Conservation (phyloP, 1,140 invertebrate species). For the Antheraea mylitta region DNA sequence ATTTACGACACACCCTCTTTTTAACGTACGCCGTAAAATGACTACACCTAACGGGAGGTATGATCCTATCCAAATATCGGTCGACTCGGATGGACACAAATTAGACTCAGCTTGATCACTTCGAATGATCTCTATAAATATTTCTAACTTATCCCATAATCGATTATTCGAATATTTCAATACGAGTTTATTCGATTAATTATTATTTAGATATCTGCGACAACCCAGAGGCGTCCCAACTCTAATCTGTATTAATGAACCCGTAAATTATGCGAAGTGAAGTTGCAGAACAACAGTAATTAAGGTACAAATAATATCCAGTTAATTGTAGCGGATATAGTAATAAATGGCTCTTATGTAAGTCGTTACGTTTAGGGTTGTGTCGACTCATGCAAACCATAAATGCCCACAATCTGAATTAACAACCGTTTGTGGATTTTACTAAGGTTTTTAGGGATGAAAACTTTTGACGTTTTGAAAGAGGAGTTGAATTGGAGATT, state of each 20-base stretch:
- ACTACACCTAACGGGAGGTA: too few species aligned
- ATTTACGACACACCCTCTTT: too few species aligned
- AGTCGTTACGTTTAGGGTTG: background rate
- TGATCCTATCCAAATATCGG: too few species aligned
- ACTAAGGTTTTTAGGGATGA: background rate
- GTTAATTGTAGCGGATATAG: constrained; percentile 50
- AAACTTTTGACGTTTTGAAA: too few species aligned
- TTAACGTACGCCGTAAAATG: too few species aligned
- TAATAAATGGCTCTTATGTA: constrained; percentile 49
- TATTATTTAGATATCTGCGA: background rate
- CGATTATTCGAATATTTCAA: too few species aligned
- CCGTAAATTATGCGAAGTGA: constrained; percentile 29
- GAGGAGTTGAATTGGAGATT: too few species aligned
- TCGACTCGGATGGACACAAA: too few species aligned
- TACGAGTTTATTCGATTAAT: too few species aligned
- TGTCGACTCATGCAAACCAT: background rate
- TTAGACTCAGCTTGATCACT: too few species aligned
- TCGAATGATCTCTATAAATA: too few species aligned
- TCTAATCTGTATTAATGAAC: constrained; percentile 16
- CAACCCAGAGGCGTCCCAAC: constrained; percentile 8
- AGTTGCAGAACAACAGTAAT: constrained; percentile 48
- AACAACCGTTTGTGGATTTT: background rate
- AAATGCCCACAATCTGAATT: background rate
- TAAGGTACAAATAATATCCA: constrained; percentile 43
- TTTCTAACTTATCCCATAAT: too few species aligned